Base-by-base conservation (phyloP, 2,113 vertebrate species). In the Alaudala cheleensis region DNA sequence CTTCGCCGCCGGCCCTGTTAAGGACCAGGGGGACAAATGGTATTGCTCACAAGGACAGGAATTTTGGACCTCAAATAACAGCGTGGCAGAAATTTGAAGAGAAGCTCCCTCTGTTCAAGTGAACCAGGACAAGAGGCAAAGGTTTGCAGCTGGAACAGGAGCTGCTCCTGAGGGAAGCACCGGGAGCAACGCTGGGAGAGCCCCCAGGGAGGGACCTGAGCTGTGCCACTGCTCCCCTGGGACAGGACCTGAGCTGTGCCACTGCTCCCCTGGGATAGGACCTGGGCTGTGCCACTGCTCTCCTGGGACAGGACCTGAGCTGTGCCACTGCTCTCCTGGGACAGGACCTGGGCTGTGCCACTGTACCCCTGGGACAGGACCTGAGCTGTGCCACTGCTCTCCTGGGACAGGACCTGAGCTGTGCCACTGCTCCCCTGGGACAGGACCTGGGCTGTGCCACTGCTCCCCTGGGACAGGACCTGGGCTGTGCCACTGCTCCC, bases 51-150 rank as follows among this genome's bases (percentile, higher is more conserved):
- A 71, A 64, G 5, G 54, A 97, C 96, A 94, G 92, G 86, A 78
- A 90, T 93, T 98, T 96, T 98, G 97, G 98, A 98, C 97, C 96
- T 97, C 96, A 61, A 80, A 96, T 69, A 96, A 97, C 95, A 97
- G 94, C 77, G 69, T 96, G 96, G 97, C 96, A 97, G 96, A 97
- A 96, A 86, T 88, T 94, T 95, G 94, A 97, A 97, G 97, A 98
- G 96, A 96, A 96, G 96, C 95, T 97, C 96, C 96, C 93, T 74
- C 94, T 91, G 56, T 98, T 98, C 98, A 98, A 98, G 98, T 98
- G 98, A 98, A 97, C 97, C 97, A 97, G 98, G 97, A 96, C 97
- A 86, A 90, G 97, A 97, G 95, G 97, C 97, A 97, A 86, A 86
- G 95, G 96, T 96, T 95, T 92, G 97, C 93, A 97, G 91, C 96